Conservation (phyloP, 2,113 vertebrate genomes). For the Scatophagus argus region DNA sequence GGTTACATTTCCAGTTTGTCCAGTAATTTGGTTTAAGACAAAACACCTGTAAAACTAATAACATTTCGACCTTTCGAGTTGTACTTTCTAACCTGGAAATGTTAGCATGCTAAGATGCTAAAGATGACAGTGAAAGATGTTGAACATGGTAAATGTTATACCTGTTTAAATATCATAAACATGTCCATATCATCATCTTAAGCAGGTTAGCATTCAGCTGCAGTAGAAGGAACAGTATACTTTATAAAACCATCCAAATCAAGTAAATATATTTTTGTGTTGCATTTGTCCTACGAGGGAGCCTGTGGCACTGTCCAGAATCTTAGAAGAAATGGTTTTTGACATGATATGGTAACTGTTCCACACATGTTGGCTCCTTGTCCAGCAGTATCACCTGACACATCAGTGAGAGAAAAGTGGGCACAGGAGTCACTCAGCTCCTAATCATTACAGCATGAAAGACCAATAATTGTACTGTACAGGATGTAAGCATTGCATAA, state of each 20-base stretch:
- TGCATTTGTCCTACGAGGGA: not conserved
- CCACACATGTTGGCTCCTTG: not conserved
- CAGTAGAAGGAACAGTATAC: not conserved
- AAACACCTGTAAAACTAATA: not conserved
- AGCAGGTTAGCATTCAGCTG: not conserved
- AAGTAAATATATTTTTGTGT: not conserved
- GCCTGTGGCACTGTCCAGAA: not conserved
- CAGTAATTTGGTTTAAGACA: not conserved
- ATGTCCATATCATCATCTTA: not conserved
- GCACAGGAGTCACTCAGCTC: not conserved
- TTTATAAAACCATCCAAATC: not conserved
- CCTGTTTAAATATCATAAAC: too few species aligned
- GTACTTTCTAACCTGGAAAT: not conserved
- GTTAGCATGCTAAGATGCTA: not conserved
- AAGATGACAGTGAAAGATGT: not conserved
- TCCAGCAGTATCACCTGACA: not conserved
- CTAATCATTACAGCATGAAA: not conserved
- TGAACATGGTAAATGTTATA: not conserved
- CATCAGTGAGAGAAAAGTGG: not conserved
- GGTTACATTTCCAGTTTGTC: too few species aligned
- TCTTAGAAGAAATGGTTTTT: too few species aligned
- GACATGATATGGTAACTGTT: not conserved
- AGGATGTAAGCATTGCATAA: constrained; percentile 1
- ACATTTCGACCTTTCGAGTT: not conserved
- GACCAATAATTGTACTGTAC: not conserved